These are phyloP conservation scores for Willowsia nigromaculata DNA, from an alignment of 2,888 invertebrate genomes.

Conservation along the genomic window DNA sequence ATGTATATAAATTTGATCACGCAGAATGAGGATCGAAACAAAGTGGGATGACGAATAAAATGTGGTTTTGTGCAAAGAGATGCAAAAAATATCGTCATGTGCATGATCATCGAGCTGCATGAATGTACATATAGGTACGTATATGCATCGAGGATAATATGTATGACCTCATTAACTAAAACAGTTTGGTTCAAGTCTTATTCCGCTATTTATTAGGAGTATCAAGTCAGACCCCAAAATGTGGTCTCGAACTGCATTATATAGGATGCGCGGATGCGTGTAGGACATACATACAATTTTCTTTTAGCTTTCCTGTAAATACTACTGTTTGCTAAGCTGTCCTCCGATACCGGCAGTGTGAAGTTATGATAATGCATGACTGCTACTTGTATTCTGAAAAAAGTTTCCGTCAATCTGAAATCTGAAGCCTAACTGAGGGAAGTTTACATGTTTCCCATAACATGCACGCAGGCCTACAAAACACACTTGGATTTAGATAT, in stretches of 20 bases:
- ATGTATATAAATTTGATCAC: background rate
- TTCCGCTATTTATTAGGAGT: constrained; percentile 10
- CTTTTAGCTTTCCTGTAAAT: background rate
- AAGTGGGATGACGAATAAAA: constrained; percentile 21
- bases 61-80: constrained; percentile 35
- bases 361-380: background rate
- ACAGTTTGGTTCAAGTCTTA: constrained; percentile 16
- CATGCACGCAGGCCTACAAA: no score
- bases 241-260: background rate
- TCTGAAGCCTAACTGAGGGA: no score
- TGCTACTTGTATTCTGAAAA: no score
- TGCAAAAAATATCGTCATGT: constrained; percentile 49
- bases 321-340: background rate
- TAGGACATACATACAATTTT: background rate
- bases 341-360: no score
- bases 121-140: no score
- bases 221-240: background rate
- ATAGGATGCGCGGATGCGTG: background rate
- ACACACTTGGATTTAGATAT: no score
- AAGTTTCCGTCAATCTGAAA: no score
- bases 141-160: constrained; percentile 40
- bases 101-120: constrained; percentile 9
- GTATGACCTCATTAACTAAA: constrained; percentile 62
- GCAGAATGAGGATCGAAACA: background rate
- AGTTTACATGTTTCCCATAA: no score